Percentiles rank a stretch among this genome's conserved stretches.
Evolutionary conservation across 2,113 vertebrate genomes (phyloP).

Genomic region (Prionailurus viverrinus): DNA sequence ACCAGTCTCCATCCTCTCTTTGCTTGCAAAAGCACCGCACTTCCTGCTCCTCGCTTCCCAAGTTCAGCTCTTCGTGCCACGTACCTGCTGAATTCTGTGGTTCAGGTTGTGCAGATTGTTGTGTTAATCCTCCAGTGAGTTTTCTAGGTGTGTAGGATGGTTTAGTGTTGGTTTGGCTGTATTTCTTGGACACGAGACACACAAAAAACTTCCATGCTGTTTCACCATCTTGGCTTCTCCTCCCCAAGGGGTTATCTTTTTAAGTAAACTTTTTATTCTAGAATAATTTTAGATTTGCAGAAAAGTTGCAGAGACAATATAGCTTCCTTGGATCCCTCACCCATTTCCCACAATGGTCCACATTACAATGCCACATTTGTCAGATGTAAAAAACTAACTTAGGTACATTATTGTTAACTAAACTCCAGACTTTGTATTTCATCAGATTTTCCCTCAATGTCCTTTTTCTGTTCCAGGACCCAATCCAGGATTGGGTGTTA

Average conservation of each 20-base stretch:
- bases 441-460: background rate
- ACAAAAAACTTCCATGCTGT: too few species aligned
- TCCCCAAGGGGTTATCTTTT: background rate
- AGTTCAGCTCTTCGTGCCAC: too few species aligned
- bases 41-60: too few species aligned
- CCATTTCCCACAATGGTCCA: background rate
- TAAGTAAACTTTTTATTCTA: background rate
- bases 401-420: background rate
- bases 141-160: too few species aligned
- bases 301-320: background rate
- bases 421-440: background rate
- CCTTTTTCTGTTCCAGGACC: background rate
- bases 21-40: too few species aligned
- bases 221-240: too few species aligned
- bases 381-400: background rate
- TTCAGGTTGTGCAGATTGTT: too few species aligned
- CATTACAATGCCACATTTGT: background rate
- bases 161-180: too few species aligned
- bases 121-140: too few species aligned
- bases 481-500: background rate
- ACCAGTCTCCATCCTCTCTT: too few species aligned
- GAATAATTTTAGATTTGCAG: background rate
- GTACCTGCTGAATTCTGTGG: too few species aligned
- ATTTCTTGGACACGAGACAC: too few species aligned
- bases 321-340: background rate